Conservation (phyloP, 2,113 vertebrate species). For the Melanostigma gelatinosum region DNA sequence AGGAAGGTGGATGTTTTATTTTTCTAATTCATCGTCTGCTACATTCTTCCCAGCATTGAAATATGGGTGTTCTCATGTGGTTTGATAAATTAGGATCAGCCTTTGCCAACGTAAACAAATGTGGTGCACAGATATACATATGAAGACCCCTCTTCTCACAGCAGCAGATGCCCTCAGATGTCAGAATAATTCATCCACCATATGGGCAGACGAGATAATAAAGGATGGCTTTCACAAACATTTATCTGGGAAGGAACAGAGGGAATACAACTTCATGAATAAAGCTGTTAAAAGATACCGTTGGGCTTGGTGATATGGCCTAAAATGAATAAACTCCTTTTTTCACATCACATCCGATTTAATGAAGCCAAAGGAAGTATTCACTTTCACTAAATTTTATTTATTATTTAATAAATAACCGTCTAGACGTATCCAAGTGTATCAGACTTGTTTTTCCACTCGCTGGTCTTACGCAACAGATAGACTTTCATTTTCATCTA, state of each 20-base stretch:
- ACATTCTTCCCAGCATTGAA: not conserved
- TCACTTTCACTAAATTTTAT: not conserved
- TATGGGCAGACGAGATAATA: slow-evolving; percentile 27
- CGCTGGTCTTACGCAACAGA: not conserved
- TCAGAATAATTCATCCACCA: slow-evolving; percentile 32
- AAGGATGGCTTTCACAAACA: slow-evolving; percentile 12
- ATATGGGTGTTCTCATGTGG: not conserved
- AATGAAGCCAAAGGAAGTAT: not conserved
- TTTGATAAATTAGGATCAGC: slow-evolving; percentile 21
- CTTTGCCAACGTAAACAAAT: slow-evolving; percentile 22
- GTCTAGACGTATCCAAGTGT: not conserved
- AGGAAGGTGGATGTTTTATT: not conserved
- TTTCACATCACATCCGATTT: not conserved
- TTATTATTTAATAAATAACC: not conserved
- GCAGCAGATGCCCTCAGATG: slow-evolving; percentile 5
- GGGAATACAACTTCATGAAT: not conserved
- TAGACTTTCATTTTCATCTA: not conserved
- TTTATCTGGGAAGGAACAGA: not conserved
- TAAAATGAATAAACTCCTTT: not conserved
- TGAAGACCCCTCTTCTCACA: too few relatives aligned
- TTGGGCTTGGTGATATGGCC: not conserved
- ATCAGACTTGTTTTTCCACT: not conserved
- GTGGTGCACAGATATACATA: not conserved
- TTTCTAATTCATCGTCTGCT: not conserved
- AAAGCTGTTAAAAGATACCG: not conserved